phyloP scores from a whole-genome alignment of 2,888 invertebrate species.

The Eupithecia abbreviata region DNA sequence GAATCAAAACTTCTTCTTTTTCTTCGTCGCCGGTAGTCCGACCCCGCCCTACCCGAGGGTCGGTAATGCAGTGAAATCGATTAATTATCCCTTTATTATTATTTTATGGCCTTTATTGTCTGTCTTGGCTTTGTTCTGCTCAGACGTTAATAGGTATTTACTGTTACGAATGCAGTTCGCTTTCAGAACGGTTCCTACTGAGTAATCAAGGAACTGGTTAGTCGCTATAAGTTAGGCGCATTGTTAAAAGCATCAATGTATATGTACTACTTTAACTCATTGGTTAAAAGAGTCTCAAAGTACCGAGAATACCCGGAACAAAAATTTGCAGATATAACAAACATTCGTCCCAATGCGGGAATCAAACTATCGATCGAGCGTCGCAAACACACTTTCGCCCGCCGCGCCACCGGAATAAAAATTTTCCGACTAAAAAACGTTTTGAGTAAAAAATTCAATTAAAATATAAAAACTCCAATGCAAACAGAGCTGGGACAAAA shows the following conservation, averaged over 20 bases:
- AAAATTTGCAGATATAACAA: too few relatives aligned
- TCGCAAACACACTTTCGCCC: too few relatives aligned
- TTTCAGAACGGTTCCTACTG: background rate
- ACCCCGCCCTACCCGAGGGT: slow-evolving; percentile 62
- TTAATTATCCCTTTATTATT: slow-evolving; percentile 83
- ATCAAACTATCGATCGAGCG: too few relatives aligned
- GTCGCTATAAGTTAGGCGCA: background rate
- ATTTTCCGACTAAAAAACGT: too few relatives aligned
- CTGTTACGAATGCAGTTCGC: slow-evolving; percentile 25
- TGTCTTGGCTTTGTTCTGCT: slow-evolving; percentile 38
- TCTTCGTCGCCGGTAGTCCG: slow-evolving; percentile 28
- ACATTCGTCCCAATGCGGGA: too few relatives aligned
- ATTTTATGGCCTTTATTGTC: slow-evolving; percentile 69
- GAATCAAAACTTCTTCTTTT: background rate
- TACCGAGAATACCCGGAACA: too few relatives aligned
- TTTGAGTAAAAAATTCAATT: background rate
- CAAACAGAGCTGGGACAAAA: background rate
- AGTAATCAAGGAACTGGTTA: background rate
- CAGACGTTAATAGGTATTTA: slow-evolving; percentile 6
- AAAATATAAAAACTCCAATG: background rate
- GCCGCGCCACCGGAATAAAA: too few relatives aligned
- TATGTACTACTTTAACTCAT: too few relatives aligned
- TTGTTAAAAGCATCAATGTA: background rate
- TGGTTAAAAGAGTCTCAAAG: too few relatives aligned
- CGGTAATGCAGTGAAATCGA: slow-evolving; percentile 80